A percentile compares a stretch with the other conserved stretches of the same genome.
Evolutionary conservation across 2,797 vertebrate genomes (phyloP).

Genomic region (Hozukius guyotensis): DNA sequence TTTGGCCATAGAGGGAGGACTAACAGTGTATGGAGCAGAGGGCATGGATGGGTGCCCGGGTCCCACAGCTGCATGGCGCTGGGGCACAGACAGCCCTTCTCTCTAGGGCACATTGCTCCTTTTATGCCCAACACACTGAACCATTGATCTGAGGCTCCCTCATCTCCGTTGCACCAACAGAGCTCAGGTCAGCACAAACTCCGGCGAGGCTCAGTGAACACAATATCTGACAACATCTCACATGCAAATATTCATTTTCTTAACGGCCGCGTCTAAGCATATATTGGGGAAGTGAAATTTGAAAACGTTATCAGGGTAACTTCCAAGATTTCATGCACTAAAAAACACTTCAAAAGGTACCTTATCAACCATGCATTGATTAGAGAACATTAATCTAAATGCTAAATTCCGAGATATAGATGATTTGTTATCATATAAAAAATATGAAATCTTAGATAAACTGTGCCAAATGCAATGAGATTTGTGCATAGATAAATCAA

Average conservation of each 20-base stretch:
- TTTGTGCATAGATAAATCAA: background rate
- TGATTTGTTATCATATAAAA: background rate
- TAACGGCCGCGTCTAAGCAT: background rate
- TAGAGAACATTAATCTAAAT: background rate
- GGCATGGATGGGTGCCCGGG: conserved; percentile 71
- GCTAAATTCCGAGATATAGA: background rate
- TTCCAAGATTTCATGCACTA: background rate
- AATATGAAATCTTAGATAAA: background rate
- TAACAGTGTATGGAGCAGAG: conserved; percentile 53
- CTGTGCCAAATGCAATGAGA: background rate
- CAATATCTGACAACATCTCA: conserved; percentile 32
- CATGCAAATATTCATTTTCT: conserved; percentile 32
- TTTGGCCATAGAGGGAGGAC: conserved; percentile 42
- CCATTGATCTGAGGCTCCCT: conserved; percentile 73
- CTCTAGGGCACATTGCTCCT: conserved; percentile 78
- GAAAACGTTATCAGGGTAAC: background rate
- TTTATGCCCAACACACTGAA: conserved; percentile 80
- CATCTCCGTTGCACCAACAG: conserved; percentile 46
- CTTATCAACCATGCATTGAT: background rate
- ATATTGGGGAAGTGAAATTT: conserved; percentile 1
- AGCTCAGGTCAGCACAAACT: conserved; percentile 48
- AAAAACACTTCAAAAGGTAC: background rate
- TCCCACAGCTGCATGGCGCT: conserved; percentile 73
- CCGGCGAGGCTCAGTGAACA: conserved; percentile 15
- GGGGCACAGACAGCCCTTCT: conserved; percentile 78